Evolutionary conservation across 2,113 vertebrate species (phyloP), one percentile per base, ranked within the genome.

Genomic region (Agelaius phoeniceus): DNA sequence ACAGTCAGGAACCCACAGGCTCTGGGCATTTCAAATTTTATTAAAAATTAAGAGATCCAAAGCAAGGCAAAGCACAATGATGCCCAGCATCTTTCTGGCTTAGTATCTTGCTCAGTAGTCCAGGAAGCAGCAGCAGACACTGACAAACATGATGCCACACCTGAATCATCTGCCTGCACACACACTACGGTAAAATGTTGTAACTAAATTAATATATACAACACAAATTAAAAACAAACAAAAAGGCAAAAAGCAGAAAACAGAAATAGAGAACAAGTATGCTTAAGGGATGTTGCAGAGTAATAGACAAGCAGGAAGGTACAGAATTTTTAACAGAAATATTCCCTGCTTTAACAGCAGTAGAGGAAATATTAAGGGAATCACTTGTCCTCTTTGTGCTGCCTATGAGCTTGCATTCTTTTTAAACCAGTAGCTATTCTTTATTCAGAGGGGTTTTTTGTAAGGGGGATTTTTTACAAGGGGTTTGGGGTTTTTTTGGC

Each of bases 11-110:
- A 95, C 22, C 66, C 84, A 80, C 23, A 48, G 52, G 16, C 48
- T 72, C 81, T 33, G 69, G 84, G 82, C 61, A 93, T 0, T 0
- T 55, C 54, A 72, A 51, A 48, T 93, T 94, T 91, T 94, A 96
- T 94, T 91, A 84, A 91, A 94, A 96, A 96, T 78, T 7, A 48
- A 54, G 52, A 84, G 66, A 67, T 82, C 49, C 74, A 97, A 92
- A 87, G 81, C 87, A 63, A 81, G 39, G 77, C 81, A 75, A 94
- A 94, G 69, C 30, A 51, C 0, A 16, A 78, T 30, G 93, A 93
- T 84, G 87, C 48, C 71, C 92, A 94, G 90, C 77, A 93, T 78
- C 90, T 55, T 67, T 74, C 81, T 84, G 33, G 52, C 52, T 89
- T 10, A 71, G n/a, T 37, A 46, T 33, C 59, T 14, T 75, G 63